Evolutionary conservation across 1,140 invertebrate genomes (phyloP), one percentile per base, ranked within the genome.

Genomic region (Zaprionus tsacasi): DNA sequence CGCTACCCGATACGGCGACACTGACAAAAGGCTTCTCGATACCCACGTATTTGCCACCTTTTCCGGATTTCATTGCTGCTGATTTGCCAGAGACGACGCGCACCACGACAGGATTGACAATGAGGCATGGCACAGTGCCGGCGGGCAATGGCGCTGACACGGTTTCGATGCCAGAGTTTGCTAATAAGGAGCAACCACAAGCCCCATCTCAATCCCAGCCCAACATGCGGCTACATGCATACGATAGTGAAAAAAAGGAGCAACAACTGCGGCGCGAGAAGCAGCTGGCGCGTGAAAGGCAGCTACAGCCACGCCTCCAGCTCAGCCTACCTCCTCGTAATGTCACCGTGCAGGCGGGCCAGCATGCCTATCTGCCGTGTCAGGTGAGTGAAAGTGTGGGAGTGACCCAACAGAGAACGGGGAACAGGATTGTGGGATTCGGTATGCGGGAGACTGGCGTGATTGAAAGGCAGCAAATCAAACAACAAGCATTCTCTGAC

Each of bases 321-420:
- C 83, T 88, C 35, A 89, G 85, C 15, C 63, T 88, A 48, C 85
- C 81, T 1, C 50, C 85, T 17, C 58, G 77, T 11, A 97, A 97
- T 93, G 96, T 97, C 90, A 97, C 96, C 27, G 96, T 96, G 45
- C 96, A 97, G 93, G 94, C 97, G 69, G 96, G 96, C 71, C 96
- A 96, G 13, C 95, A 96, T 92, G 96, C 96, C 77, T 97, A 96
- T 93, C 93, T 97, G 72, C 96, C 96, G 25, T 97, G 96, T 94
- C 96, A 96, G 94, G 95, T 96, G 77, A 93, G 93, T 82, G 15
- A 6, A 13, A n/a, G 21, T 15, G 35, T 40, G 59, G 69, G 15
- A 54, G 68, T 12, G 57, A 55, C 55, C 35, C 21, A 21, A 21
- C 21, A 21, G 21, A 21, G 21, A 21, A 21, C 21, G 2, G 21